These are phyloP conservation scores for Notamacropus eugenii DNA, from an alignment of 2,797 vertebrate genomes.

Conservation along the genomic window DNA sequence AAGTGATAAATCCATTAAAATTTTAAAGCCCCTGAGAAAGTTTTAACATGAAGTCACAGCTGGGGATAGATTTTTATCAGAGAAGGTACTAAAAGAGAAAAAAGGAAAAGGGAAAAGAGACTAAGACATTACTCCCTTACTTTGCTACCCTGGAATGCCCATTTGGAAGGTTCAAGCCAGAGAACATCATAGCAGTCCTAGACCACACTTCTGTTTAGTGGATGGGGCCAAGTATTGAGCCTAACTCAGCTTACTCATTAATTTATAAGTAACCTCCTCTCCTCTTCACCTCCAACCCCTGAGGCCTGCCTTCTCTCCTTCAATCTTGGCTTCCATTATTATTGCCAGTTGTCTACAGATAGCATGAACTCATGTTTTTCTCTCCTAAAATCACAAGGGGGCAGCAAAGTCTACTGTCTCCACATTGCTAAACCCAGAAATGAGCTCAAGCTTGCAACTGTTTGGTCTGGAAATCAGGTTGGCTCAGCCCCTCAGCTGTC, in stretches of 20 bases:
- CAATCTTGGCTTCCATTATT: background rate
- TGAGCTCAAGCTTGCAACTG: background rate
- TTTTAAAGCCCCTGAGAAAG: background rate
- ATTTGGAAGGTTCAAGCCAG: background rate
- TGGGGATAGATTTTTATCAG: background rate
- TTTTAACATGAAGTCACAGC: background rate
- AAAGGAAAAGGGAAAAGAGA: background rate
- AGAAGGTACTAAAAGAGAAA: background rate
- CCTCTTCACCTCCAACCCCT: too few relatives aligned
- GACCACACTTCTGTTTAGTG: background rate
- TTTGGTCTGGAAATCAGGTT: background rate
- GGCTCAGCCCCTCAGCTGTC: background rate
- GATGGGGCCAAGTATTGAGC: background rate
- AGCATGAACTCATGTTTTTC: background rate
- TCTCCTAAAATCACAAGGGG: background rate
- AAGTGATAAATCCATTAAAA: background rate
- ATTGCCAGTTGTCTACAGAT: background rate
- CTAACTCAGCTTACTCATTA: background rate
- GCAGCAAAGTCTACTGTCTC: background rate
- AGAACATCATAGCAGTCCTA: background rate
- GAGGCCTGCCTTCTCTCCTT: background rate
- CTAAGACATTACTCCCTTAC: background rate
- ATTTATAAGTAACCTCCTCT: background rate
- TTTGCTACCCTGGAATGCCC: background rate
- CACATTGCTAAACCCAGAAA: background rate